Base-by-base conservation (phyloP, 2,113 vertebrate species). In the Suncus etruscus region DNA sequence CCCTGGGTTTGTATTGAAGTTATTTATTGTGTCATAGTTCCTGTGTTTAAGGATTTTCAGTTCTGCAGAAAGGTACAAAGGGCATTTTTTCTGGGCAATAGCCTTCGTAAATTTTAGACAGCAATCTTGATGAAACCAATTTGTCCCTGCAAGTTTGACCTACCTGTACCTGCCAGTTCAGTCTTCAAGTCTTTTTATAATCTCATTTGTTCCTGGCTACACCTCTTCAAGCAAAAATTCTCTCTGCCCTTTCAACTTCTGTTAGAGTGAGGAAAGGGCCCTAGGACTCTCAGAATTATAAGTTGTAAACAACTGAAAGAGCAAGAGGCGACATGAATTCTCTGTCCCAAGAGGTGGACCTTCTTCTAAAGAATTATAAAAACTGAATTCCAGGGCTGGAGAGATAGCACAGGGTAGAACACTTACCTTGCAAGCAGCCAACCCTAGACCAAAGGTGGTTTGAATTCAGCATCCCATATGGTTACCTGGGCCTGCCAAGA, bases 201-300 rank as follows among this genome's bases (percentile, higher is more conserved):
- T 87, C n/a, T 86, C 27, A 29, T 66, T 84, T 94, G 78, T 89
- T 76, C 25, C n/a, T 39, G 70, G 70, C 65, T 32, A 63, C n/a
- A 77, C 31, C 45, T 86, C 31, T 86, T 84, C n/a, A 58, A 70
- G 63, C 22, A 6, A 20, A 20, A 50, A n/a, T 22, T 3, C 8
- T 72, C 63, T 74, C 73, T 63, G 18, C 66, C 50, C 45, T 80
- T 76, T 83, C 39, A 80, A 72, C 3, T 70, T 85, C 66, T 90
- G 25, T 20, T 10, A 70, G 47, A 79, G 47, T 78, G 80, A 25
- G 48, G 48, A 87, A 65, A 47, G 86, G 86, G 18, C 86, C 74
- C 29, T 27, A 11, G 83, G 54, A 83, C 8, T 29, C 50, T 79
- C 50, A 12, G 69, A 88, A 54, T 86, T 86, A 83, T 20, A 85